These are phyloP conservation scores for Halichoeres trimaculatus DNA, from an alignment of 2,113 vertebrate species.

Conservation along the genomic window DNA sequence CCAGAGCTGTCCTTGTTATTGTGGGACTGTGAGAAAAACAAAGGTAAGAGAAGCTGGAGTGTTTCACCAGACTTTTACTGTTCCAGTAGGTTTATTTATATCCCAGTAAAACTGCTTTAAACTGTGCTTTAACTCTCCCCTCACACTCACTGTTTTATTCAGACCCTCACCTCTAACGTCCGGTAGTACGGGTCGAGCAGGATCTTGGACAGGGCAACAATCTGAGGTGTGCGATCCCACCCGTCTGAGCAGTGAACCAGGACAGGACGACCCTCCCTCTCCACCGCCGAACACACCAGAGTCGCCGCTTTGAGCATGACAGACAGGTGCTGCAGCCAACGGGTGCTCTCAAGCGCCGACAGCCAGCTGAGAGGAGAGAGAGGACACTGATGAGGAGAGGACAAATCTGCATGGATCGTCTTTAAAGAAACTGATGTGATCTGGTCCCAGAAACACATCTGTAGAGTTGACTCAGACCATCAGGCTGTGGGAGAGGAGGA, in stretches of 20 bases:
- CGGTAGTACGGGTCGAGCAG: constrained; percentile 97
- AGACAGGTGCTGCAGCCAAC: constrained; percentile 98
- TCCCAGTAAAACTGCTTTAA: no score
- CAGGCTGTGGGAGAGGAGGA: neutral
- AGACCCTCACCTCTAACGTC: constrained; percentile 89
- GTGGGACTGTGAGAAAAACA: no score
- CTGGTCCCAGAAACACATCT: neutral
- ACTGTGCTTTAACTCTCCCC: no score
- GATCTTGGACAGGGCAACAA: constrained; percentile 94
- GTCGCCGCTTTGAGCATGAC: constrained; percentile 97
- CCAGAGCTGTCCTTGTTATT: no score
- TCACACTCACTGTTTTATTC: neutral
- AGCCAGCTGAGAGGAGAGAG: constrained; percentile 88
- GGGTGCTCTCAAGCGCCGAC: constrained; percentile 95
- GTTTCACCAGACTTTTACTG: no score
- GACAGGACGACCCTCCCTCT: constrained; percentile 94
- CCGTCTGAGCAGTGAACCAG: constrained; percentile 97
- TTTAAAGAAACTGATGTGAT: neutral
- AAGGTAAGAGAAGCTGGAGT: no score
- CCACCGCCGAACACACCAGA: constrained; percentile 91
- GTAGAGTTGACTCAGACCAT: neutral
- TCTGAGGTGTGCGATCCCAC: constrained; percentile 98
- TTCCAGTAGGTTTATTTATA: no score
- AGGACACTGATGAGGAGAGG: neutral
- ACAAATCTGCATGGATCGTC: neutral